Percentiles rank a stretch among this genome's conserved stretches.
Evolutionary conservation across 2,888 invertebrate species (phyloP).

Genomic region (Microplitis manilae): DNA sequence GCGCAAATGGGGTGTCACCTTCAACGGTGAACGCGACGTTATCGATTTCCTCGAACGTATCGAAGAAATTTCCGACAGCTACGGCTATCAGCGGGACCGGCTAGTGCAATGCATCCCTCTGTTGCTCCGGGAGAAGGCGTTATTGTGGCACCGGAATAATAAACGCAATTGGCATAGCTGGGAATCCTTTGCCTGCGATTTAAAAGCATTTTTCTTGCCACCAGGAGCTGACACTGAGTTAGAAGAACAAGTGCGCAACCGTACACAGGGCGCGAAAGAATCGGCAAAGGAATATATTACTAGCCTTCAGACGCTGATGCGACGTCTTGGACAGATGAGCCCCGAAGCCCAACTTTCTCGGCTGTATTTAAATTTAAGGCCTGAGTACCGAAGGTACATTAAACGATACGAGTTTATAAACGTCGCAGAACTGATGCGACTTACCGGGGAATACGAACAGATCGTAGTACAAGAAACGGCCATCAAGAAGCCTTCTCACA

Average conservation of each 20-base stretch:
- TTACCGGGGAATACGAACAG: neutral
- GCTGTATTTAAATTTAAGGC: neutral
- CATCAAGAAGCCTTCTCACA: neutral
- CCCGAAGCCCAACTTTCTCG: neutral
- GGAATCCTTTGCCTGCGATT: neutral
- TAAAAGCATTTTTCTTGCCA: neutral
- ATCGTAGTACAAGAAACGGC: neutral
- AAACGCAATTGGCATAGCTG: neutral
- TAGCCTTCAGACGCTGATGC: neutral
- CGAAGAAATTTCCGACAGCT: neutral
- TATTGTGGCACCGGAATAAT: neutral
- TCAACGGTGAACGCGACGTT: neutral
- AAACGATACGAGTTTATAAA: neutral
- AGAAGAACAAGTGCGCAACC: neutral
- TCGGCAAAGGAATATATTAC: neutral
- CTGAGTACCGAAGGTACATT: neutral
- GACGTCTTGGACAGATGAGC: neutral
- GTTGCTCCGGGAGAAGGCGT: neutral
- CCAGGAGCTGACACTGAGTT: neutral
- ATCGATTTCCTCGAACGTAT: neutral
- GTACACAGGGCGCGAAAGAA: neutral
- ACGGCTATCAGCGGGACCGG: neutral
- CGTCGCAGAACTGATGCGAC: neutral
- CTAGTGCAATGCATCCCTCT: neutral
- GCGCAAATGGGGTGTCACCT: neutral